phyloP scores from a whole-genome alignment of 1,140 invertebrate genomes.

The Plutomurus gul region DNA sequence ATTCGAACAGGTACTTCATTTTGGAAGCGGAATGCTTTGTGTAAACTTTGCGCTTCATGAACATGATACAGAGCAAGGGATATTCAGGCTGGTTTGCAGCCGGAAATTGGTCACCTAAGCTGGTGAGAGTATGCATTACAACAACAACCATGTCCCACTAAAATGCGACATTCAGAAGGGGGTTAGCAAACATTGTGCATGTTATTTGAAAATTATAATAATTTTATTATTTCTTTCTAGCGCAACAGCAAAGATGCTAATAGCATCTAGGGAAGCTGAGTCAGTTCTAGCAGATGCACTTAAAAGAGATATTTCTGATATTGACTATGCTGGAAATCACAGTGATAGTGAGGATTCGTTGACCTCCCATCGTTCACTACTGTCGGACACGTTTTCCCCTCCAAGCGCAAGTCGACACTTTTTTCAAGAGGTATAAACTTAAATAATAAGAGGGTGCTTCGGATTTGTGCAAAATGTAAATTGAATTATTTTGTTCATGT shows the following conservation, averaged over 20 bases:
- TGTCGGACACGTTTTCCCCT: constrained; percentile 53
- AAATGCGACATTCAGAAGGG: too few species aligned
- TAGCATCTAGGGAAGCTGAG: constrained; percentile 52
- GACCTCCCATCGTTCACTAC: constrained; percentile 47
- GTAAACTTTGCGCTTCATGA: too few species aligned
- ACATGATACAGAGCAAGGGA: too few species aligned
- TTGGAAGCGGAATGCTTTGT: not conserved
- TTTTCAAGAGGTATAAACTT: constrained; percentile 43
- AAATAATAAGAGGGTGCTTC: not conserved
- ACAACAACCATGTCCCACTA: too few species aligned
- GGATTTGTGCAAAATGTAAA: not conserved
- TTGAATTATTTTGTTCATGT: not conserved
- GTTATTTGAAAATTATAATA: too few species aligned
- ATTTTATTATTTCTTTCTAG: constrained; percentile 34
- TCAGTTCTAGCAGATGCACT: constrained; percentile 45
- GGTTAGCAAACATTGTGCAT: too few species aligned
- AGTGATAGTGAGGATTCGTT: constrained; percentile 54
- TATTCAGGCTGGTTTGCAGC: too few species aligned
- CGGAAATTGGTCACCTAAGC: too few species aligned
- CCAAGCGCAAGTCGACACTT: constrained; percentile 46
- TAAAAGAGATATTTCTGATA: constrained; percentile 44
- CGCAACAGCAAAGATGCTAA: constrained; percentile 47
- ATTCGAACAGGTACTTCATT: constrained; percentile 41
- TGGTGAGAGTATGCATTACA: too few species aligned
- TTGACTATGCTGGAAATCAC: constrained; percentile 50